Evolutionary conservation across 2,797 vertebrate genomes (phyloP).

Genomic region (Emydoidea blandingii): DNA sequence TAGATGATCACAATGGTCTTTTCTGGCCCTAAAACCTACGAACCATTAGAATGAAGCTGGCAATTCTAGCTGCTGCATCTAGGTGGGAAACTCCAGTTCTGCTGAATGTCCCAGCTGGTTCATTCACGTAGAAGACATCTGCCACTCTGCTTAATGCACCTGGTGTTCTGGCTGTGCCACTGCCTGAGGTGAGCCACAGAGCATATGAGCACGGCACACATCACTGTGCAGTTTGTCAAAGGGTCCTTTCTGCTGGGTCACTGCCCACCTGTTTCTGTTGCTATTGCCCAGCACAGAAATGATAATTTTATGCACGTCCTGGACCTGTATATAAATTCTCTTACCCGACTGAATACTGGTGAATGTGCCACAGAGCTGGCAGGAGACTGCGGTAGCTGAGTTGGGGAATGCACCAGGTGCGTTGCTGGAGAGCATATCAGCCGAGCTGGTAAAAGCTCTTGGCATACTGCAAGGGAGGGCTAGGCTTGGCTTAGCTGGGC

Average conservation of each 20-base stretch:
- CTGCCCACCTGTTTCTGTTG: not conserved
- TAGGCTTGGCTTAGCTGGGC: not conserved
- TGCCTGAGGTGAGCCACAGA: not conserved
- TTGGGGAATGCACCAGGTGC: not conserved
- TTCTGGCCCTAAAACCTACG: accelerated
- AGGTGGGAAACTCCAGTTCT: not conserved
- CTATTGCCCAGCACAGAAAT: not conserved
- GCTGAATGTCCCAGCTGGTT: not conserved
- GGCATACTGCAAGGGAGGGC: not conserved
- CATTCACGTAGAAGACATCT: accelerated
- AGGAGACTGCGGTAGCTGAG: not conserved
- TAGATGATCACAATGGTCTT: not conserved
- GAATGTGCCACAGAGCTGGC: not conserved
- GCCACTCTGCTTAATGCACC: not conserved
- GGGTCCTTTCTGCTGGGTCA: not conserved
- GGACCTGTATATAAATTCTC: not conserved
- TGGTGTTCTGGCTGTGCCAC: not conserved
- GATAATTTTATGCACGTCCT: not conserved
- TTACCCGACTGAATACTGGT: accelerated
- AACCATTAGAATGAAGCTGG: not conserved
- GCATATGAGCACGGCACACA: not conserved
- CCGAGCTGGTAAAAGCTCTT: not conserved
- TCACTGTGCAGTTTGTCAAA: not conserved
- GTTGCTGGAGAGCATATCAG: not conserved
- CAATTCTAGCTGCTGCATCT: accelerated